Evolutionary conservation across 1,140 invertebrate species (phyloP), one percentile per base, ranked within the genome.

Genomic region (Stegodyphus dumicola): DNA sequence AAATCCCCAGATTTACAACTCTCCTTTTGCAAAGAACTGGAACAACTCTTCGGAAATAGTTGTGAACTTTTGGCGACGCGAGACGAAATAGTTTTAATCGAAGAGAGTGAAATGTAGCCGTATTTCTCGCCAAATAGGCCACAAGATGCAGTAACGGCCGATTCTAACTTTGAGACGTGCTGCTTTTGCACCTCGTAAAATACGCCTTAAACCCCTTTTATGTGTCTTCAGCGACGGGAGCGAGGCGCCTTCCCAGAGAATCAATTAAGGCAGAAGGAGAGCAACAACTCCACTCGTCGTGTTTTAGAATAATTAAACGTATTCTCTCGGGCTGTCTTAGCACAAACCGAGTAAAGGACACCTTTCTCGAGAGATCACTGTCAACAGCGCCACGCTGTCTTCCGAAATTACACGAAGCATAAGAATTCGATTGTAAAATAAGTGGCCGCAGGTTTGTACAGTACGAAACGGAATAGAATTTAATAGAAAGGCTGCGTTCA

Each of bases 301-400:
- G 79, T 83, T 83, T 83, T 83, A 83, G 79, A 83, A 83, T 83
- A 83, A 83, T 83, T 83, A 83, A 83, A 83, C 79, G 70, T 83
- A 75, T 74, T 75, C 70, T 75, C 79, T 60, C 17, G 52, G 70
- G 79, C 33, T 33, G 33, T 33, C 33, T 33, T 33, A 33, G 33
- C 33, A 33, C 33, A 33, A 33, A 49, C 60, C 9, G 70, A 17
- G 70, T 60, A 80, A 60, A 52, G 49, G 53, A 73, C 79, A 66
- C 71, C 79, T 17, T 74, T 74, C 74, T 60, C 9, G 56, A 60
- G 15, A 11, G 15, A 15, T 60, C 9, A 60, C 4, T 11, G 56
- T 15, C 9, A 60, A 60, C 56, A 11, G 15, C 33, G 33, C 33
- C 33, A 33, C 33, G 33, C 33, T 33, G 33, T 33, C 33, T 33